Conservation (phyloP, 2,888 invertebrate species). For the Gymnosoma rotundatum region DNA sequence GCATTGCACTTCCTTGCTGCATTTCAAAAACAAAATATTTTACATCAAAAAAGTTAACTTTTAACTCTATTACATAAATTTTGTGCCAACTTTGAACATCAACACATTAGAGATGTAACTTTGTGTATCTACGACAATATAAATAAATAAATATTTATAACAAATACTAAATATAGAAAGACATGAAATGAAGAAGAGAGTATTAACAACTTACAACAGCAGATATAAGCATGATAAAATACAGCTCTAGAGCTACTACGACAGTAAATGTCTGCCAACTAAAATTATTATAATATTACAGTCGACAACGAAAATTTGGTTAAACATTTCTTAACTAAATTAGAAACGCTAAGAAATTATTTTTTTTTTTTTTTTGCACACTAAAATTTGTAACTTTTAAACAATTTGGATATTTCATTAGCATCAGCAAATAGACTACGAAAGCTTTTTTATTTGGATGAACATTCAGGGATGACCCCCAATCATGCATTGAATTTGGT, state of each 20-base stretch:
- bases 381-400: too few relatives aligned
- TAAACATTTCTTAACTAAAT: too few relatives aligned
- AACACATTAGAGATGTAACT: slow-evolving; percentile 44
- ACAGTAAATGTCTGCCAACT: slow-evolving; percentile 32
- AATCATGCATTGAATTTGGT: too few relatives aligned
- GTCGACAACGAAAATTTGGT: slow-evolving; percentile 14
- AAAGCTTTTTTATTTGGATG: too few relatives aligned
- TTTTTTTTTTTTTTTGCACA: too few relatives aligned
- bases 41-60: slow-evolving; percentile 45
- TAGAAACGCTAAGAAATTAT: too few relatives aligned
- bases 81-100: slow-evolving; percentile 58
- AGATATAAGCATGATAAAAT: slow-evolving; percentile 33
- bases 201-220: slow-evolving; percentile 39
- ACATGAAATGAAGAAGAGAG: slow-evolving; percentile 58
- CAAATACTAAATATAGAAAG: slow-evolving; percentile 20
- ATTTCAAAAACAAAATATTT: slow-evolving; percentile 53
- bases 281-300: slow-evolving; percentile 24
- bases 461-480: too few relatives aligned
- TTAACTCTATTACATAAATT: slow-evolving; percentile 65
- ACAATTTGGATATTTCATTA: too few relatives aligned
- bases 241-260: slow-evolving; percentile 8
- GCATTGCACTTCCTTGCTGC: slow-evolving; percentile 59
- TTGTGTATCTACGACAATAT: slow-evolving; percentile 3
- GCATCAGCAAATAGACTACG: too few relatives aligned
- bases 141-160: not conserved